Evolutionary conservation across 2,113 vertebrate genomes (phyloP), one percentile per base, ranked within the genome.

Genomic region (Pomatorhinus ruficollis): DNA sequence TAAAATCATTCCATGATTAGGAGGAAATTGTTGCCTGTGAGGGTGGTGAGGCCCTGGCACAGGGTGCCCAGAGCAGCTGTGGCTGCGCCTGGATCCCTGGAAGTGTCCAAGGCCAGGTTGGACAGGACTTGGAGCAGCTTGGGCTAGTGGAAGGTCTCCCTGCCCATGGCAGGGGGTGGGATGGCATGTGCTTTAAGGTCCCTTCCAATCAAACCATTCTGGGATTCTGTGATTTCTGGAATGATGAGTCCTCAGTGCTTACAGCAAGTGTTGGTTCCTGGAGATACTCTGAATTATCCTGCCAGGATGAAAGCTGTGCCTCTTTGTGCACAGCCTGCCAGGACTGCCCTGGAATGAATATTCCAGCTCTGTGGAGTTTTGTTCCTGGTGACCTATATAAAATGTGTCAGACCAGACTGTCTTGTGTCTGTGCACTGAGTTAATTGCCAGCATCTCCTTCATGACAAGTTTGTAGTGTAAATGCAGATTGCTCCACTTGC

Each of bases 81-180:
- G n/a, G 56, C n/a, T 71, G 56, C 40, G 7, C n/a, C 65, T 63
- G 39, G 13, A 30, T 78, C 40, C 28, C 74, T 87, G 49, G 20
- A 0, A 63, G 16, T 70, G 49, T 0, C 49, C 75, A 47, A 54
- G 20, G n/a, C n/a, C 85, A 70, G n/a, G 23, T 0, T 70, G 47
- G 54, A 20, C 0, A 0, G 47, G 35, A 2, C 24, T 57, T 25
- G 60, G 65, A 87, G 40, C 75, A 54, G 0, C 25, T 21, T 87
- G 57, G 65, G n/a, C 0, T 0, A 8, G 24, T 84, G 59, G n/a
- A 12, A 65, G 6, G 30, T 75, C 42, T 71, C 40, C 21, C 30
- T 71, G 25, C 25, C 30, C 17, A 2, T 57, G 49, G 56, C 56
- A 70, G 20, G 16, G 37, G 15, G 1, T 54, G 31, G 22, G 5